Conservation (phyloP, 2,797 vertebrate species). For the Lacerta viridis region DNA sequence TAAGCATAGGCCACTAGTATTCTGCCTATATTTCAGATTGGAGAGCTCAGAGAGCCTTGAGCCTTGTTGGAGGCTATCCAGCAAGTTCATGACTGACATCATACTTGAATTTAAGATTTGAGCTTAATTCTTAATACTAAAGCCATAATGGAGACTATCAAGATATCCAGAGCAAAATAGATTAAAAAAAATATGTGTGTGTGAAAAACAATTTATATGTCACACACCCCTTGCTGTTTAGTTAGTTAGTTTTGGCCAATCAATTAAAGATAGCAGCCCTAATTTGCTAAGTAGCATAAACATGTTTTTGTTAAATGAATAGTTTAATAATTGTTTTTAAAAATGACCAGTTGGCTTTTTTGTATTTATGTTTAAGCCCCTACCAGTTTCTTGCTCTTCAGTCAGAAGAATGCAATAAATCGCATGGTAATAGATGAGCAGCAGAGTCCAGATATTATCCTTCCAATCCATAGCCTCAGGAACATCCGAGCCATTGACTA, state of each 20-base stretch:
- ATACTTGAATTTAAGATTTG: background rate
- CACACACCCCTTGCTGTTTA: too few species aligned
- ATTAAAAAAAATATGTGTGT: background rate
- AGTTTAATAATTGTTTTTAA: background rate
- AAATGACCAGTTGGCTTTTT: constrained; percentile 20
- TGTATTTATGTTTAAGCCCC: constrained; percentile 83
- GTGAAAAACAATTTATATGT: too few species aligned
- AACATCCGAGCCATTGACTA: constrained; percentile 96
- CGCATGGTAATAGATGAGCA: constrained; percentile 98
- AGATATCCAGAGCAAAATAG: background rate
- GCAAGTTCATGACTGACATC: background rate
- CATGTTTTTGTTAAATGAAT: background rate
- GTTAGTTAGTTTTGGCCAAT: too few species aligned
- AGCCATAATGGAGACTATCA: background rate
- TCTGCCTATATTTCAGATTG: background rate
- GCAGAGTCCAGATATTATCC: constrained; percentile 97
- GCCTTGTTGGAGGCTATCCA: background rate
- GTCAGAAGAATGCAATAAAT: constrained; percentile 96
- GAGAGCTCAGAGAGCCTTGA: background rate
- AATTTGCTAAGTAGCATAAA: background rate
- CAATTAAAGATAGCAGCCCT: too few species aligned
- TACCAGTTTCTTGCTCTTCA: constrained; percentile 96
- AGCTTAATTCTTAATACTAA: background rate
- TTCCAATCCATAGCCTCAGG: constrained; percentile 94
- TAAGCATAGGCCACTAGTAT: background rate